Conservation (phyloP, 1,140 invertebrate genomes). For the Drosophila kohkoa region DNA sequence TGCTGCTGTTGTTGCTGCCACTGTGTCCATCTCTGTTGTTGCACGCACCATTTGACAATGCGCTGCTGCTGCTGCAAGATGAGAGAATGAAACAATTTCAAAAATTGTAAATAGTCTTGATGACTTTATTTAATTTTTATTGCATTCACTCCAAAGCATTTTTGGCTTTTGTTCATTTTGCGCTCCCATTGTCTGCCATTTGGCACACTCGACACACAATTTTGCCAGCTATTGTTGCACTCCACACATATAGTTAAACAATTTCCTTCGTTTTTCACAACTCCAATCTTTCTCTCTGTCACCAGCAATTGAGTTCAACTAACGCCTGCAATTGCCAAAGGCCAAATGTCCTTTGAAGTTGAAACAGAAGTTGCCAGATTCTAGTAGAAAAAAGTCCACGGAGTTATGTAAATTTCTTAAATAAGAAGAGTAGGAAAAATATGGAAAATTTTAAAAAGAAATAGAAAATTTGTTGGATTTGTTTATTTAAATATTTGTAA, state of each 20-base stretch:
- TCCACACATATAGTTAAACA: conserved; percentile 44
- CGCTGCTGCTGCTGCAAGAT: background rate
- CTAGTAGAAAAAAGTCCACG: background rate
- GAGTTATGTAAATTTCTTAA: background rate
- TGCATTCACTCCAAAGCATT: conserved; percentile 59
- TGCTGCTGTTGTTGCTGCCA: conserved; percentile 36
- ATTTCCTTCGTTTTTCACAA: conserved; percentile 40
- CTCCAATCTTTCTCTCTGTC: conserved; percentile 6
- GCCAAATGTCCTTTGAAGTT: background rate
- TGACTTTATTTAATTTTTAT: conserved; percentile 83
- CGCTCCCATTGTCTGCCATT: conserved; percentile 55
- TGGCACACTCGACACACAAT: conserved; percentile 53
- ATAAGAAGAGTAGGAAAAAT: too few relatives aligned
- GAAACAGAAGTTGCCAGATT: background rate
- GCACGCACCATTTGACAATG: conserved; percentile 73
- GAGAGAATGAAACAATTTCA: conserved; percentile 65
- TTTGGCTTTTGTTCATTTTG: conserved; percentile 44
- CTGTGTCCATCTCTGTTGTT: conserved; percentile 14
- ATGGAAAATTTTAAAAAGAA: too few relatives aligned
- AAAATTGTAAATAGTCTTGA: conserved; percentile 76
- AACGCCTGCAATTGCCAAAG: conserved; percentile 71
- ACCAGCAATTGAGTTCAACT: conserved; percentile 9
- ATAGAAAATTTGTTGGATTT: too few relatives aligned
- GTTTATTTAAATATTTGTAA: too few relatives aligned
- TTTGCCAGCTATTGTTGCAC: conserved; percentile 56